Evolutionary conservation across 2,797 vertebrate species (phyloP), one percentile per base, ranked within the genome.

Genomic region (Eupleurogrammus muticus): DNA sequence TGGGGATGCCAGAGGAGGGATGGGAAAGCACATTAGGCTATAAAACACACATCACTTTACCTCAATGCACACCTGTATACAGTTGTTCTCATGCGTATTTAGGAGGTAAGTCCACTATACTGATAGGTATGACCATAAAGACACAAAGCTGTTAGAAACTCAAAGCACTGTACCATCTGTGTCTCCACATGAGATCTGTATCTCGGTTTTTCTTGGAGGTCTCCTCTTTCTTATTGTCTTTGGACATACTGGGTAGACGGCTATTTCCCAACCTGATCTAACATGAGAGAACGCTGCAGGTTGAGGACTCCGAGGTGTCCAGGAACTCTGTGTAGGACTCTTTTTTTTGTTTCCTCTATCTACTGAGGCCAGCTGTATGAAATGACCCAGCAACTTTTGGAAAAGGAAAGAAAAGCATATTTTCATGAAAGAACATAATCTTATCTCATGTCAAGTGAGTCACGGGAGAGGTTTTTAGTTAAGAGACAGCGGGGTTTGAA

Each of bases 261-360:
- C 59, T 48, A 70, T 78, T 80, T 75, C 62, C 75, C 63, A 87
- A 87, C 81, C 84, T 79, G 73, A 88, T 86, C 79, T 44, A 47
- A 80, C 75, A 88, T 88, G 82, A 90, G 88, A 87, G 83, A 55
- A 19, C 52, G 0, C 72, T 70, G 77, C 76, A 86, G 77, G 80
- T 85, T 77, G 75, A 81, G 60, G 71, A 59, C 67, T 70, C 47
- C 53, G 67, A 75, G 70, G 74, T 73, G 74, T 85, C 63, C 75
- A 77, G 56, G 74, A 80, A 75, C 47, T 62, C 9, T 23, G 42
- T 34, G 60, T 61, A 50, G 69, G 49, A 73, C 52, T 59, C 60
- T 49, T 21, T 66, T 66, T 66, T 79, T 70, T 66, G n/a, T n/a
- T n/a, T n/a, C n/a, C 55, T 72, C 46, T 60, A 62, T 68, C 57